phyloP scores from a whole-genome alignment of 2,797 vertebrate species.

The Sebastes steindachneri region DNA sequence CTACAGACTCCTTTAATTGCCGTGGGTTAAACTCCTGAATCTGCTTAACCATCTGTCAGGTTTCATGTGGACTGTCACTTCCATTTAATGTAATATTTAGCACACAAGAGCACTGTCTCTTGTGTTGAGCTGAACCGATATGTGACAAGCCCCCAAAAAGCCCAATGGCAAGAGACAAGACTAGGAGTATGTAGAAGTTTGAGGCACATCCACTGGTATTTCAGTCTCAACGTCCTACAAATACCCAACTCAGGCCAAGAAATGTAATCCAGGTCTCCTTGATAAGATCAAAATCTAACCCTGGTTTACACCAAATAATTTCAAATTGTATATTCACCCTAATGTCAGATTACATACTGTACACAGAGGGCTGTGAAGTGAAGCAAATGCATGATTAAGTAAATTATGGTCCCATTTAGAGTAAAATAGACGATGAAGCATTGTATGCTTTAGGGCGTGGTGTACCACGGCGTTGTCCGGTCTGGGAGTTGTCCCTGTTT shows the following conservation, averaged over 20 bases:
- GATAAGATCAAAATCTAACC: neutral
- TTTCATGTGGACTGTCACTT: slow-evolving; percentile 6
- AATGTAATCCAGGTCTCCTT: neutral
- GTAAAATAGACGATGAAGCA: neutral
- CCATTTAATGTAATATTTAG: slow-evolving; percentile 32
- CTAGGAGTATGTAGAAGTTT: neutral
- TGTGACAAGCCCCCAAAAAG: neutral
- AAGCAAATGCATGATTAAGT: too few species aligned
- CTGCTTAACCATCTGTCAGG: slow-evolving; percentile 24
- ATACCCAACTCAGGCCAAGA: neutral
- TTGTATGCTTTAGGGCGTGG: too few species aligned
- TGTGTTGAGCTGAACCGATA: neutral
- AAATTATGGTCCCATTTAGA: neutral
- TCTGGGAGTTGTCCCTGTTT: neutral
- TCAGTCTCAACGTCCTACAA: neutral
- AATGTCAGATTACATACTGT: neutral
- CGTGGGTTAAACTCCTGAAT: slow-evolving; percentile 6
- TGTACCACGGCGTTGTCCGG: neutral
- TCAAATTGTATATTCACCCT: neutral
- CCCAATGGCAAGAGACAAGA: neutral
- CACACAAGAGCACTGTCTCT: neutral
- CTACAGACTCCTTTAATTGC: slow-evolving; percentile 5
- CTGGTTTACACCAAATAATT: neutral
- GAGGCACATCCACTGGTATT: neutral
- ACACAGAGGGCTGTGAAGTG: too few species aligned